Percentiles rank a stretch among this genome's conserved stretches.
These are phyloP conservation scores for Aleiodes sp. DNA, from an alignment of 1,140 invertebrate genomes.

Conservation along the genomic window DNA sequence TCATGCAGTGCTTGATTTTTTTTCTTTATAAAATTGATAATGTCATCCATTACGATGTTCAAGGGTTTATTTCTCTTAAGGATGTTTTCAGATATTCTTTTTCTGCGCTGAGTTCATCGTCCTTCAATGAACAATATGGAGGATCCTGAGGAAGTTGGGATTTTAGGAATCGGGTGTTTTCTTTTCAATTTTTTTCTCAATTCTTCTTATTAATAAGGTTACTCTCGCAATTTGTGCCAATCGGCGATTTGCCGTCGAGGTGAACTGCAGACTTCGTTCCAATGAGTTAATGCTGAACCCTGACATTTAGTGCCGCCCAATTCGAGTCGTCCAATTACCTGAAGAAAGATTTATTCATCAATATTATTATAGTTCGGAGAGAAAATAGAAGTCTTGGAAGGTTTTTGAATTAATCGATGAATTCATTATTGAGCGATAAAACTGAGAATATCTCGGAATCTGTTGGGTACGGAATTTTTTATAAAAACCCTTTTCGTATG, in stretches of 20 bases:
- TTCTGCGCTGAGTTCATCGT: not conserved
- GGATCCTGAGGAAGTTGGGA: slow-evolving; percentile 35
- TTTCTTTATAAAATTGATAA: slow-evolving; percentile 18
- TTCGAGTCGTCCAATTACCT: slow-evolving; percentile 95
- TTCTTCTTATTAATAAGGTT: slow-evolving; percentile 50
- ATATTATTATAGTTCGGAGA: too few species aligned
- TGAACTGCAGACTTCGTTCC: slow-evolving; percentile 95
- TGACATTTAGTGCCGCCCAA: slow-evolving; percentile 82
- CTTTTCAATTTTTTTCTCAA: not conserved
- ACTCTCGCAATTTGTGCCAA: slow-evolving; percentile 97
- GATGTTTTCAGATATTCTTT: slow-evolving; percentile 1
- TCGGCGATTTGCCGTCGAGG: slow-evolving; percentile 97
- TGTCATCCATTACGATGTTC: not conserved
- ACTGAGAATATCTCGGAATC: too few species aligned
- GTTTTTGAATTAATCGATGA: too few species aligned
- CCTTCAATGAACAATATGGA: slow-evolving; percentile 2
- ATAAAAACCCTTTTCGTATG: too few species aligned
- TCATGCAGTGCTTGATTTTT: not conserved
- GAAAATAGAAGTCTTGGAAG: too few species aligned
- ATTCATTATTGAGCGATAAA: too few species aligned
- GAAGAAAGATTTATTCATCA: slow-evolving; percentile 28
- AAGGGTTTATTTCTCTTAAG: not conserved
- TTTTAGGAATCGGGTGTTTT: not conserved
- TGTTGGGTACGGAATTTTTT: too few species aligned
- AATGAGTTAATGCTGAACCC: slow-evolving; percentile 88